Conservation (phyloP, 2,797 vertebrate genomes). For the Gallirallus australis region DNA sequence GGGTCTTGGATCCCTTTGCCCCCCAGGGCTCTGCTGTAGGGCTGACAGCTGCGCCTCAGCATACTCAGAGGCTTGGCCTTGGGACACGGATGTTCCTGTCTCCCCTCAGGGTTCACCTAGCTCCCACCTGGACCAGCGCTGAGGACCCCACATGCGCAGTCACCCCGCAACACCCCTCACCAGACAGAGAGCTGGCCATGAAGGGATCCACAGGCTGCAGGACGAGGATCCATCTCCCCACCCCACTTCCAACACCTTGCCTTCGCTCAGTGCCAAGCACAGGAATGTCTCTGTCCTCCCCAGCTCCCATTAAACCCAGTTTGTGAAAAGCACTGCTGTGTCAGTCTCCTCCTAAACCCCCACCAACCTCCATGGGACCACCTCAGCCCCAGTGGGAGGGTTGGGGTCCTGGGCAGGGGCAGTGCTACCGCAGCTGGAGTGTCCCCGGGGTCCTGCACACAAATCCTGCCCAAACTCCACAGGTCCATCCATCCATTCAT, state of each 20-base stretch:
- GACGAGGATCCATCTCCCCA: background rate
- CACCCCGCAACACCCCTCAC: rapidly evolving
- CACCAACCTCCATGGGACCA: rapidly evolving
- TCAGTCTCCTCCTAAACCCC: background rate
- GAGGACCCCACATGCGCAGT: background rate
- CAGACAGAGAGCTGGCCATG: background rate
- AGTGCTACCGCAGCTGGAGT: rapidly evolving
- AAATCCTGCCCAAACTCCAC: background rate
- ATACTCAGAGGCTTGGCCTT: rapidly evolving
- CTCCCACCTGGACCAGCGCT: background rate
- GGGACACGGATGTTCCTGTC: background rate
- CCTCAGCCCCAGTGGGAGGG: background rate
- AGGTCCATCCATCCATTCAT: rapidly evolving
- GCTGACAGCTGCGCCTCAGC: rapidly evolving
- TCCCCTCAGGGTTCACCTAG: slow-evolving; percentile 19
- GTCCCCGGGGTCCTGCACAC: rapidly evolving
- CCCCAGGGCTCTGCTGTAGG: background rate
- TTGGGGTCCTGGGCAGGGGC: background rate
- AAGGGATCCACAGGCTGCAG: background rate
- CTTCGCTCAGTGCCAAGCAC: background rate
- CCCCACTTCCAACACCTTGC: background rate
- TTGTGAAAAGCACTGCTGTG: background rate
- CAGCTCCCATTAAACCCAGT: background rate
- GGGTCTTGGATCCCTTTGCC: no score
- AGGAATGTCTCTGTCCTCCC: background rate